Percentiles rank a stretch among this genome's conserved stretches.
Evolutionary conservation across 2,888 invertebrate species (phyloP).

Genomic region (Pandemis heparana): DNA sequence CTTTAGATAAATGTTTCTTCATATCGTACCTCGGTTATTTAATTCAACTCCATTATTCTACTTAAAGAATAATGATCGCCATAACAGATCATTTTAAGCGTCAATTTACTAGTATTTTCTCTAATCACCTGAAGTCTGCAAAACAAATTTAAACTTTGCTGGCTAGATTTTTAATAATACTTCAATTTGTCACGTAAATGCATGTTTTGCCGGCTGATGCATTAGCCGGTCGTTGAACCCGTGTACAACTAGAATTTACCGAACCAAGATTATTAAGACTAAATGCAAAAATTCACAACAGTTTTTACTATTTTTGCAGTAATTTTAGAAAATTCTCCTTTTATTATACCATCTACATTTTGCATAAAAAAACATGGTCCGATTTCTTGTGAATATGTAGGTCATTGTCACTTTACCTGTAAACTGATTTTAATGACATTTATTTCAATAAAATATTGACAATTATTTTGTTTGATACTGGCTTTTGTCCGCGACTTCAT

Average conservation of each 20-base stretch:
- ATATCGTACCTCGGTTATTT: no score
- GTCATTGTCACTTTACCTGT: no score
- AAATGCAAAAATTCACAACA: conserved; percentile 6
- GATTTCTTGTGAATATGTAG: no score
- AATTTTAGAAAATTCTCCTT: neutral
- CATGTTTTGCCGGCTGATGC: conserved; percentile 13
- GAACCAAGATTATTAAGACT: conserved; percentile 31
- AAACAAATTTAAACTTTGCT: neutral
- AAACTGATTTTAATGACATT: no score
- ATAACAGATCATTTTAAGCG: neutral
- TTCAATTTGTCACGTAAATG: conserved; percentile 14
- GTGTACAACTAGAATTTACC: neutral
- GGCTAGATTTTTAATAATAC: neutral
- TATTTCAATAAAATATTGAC: no score
- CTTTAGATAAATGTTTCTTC: no score
- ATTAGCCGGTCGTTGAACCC: conserved; percentile 31
- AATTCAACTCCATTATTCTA: no score
- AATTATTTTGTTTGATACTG: no score
- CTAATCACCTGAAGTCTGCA: neutral
- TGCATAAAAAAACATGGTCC: neutral
- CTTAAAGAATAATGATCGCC: no score
- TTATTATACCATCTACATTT: no score
- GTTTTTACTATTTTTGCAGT: neutral
- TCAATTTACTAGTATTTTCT: neutral
- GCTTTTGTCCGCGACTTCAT: no score